Percentiles rank a stretch among this genome's conserved stretches.
Conservation (phyloP, 2,113 vertebrate genomes). For the Plestiodon gilberti region DNA sequence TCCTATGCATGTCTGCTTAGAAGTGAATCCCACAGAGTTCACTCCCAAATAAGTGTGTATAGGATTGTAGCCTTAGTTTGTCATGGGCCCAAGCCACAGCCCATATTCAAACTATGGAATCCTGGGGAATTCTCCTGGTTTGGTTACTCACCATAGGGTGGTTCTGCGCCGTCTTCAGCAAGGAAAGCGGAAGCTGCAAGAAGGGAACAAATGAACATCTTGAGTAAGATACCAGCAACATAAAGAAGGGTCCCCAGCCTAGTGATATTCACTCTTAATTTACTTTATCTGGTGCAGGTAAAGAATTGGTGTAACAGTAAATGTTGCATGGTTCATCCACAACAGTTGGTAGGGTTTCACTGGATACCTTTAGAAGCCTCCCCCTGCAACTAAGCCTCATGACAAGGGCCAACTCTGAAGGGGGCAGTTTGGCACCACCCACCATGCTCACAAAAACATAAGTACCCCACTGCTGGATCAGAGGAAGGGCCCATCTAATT, state of each 20-base stretch:
- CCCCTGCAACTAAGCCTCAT: neutral
- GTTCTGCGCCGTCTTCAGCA: slow-evolving; percentile 97
- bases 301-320: neutral
- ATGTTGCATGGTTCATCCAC: neutral
- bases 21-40: too few species aligned
- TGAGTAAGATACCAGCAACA: neutral
- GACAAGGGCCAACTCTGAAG: too few species aligned
- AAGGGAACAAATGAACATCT: neutral
- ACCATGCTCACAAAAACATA: too few species aligned
- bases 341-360: neutral
- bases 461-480: too few species aligned
- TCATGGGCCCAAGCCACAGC: fast-evolving
- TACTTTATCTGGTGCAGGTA: neutral
- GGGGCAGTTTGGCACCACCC: too few species aligned
- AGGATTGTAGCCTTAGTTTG: too few species aligned
- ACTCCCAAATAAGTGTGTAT: too few species aligned
- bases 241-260: neutral
- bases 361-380: neutral
- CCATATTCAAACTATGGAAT: neutral
- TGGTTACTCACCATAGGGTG: slow-evolving; percentile 92
- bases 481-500: too few species aligned
- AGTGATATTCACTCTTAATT: neutral
- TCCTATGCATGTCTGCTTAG: too few species aligned
- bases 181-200: slow-evolving; percentile 89
- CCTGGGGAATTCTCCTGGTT: neutral